Conservation (phyloP, 2,888 invertebrate genomes). For the Agrilus biguttatus region DNA sequence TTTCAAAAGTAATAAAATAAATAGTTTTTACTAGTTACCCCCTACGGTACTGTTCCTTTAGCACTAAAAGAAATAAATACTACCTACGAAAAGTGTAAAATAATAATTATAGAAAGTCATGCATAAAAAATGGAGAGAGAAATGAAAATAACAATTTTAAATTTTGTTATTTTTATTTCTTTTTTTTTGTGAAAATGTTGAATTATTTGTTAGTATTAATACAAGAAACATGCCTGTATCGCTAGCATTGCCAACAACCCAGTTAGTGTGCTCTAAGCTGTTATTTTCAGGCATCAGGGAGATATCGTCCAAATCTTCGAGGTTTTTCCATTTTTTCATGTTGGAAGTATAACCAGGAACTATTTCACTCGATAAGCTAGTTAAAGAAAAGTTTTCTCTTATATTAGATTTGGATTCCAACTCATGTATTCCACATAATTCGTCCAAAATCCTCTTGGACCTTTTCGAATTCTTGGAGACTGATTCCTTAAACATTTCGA, state of each 20-base stretch:
- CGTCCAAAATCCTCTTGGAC: conserved; percentile 8
- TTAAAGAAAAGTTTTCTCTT: conserved; percentile 11
- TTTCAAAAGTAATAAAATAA: conserved; percentile 3
- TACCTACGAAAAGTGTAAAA: conserved; percentile 2
- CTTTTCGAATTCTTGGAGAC: conserved; percentile 5
- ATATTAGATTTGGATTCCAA: conserved; percentile 7
- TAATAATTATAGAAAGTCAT: background rate
- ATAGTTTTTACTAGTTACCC: background rate
- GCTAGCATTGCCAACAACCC: conserved; percentile 25
- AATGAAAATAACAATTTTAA: background rate
- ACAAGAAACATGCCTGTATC: conserved; percentile 28
- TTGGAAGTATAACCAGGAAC: conserved; percentile 17
- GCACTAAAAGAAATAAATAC: background rate
- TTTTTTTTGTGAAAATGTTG: background rate
- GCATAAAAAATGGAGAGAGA: background rate
- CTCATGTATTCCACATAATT: conserved; percentile 12
- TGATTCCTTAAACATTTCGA: conserved; percentile 10
- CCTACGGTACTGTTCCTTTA: background rate
- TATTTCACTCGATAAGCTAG: conserved; percentile 21
- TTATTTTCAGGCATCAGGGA: conserved; percentile 14
- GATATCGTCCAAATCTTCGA: conserved; percentile 21
- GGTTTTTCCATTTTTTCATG: conserved; percentile 26
- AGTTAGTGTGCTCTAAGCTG: conserved; percentile 15
- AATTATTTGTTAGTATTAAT: conserved; percentile 8
- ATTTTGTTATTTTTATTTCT: background rate